These are phyloP conservation scores for Rhyzopertha dominica DNA, from an alignment of 1,140 invertebrate genomes.

Conservation along the genomic window DNA sequence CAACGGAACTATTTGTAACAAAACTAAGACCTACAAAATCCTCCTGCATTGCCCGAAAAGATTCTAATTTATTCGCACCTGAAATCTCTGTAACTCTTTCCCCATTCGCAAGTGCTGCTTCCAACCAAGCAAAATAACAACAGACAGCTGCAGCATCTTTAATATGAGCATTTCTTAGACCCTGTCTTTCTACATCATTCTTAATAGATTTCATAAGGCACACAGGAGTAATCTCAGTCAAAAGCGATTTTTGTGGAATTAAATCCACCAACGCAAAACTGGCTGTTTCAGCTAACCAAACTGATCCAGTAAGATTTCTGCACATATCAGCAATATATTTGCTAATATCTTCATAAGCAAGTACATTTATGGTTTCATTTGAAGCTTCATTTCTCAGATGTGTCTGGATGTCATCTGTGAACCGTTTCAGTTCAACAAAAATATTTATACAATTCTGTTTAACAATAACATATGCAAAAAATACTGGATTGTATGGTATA, in stretches of 20 bases:
- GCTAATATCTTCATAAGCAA: constrained; percentile 34
- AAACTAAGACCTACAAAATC: constrained; percentile 88
- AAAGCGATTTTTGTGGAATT: constrained; percentile 50
- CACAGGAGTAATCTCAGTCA: constrained; percentile 50
- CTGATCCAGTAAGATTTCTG: constrained; percentile 33
- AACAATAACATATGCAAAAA: constrained; percentile 86
- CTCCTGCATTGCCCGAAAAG: constrained; percentile 54
- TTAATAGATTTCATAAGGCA: constrained; percentile 84
- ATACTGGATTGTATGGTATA: constrained; percentile 94
- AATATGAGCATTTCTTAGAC: constrained; percentile 82
- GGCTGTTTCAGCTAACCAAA: constrained; percentile 65
- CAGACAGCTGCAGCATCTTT: constrained; percentile 87
- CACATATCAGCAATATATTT: constrained; percentile 39
- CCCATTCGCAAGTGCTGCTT: constrained; percentile 59
- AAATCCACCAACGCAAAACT: constrained; percentile 62
- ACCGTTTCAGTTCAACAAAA: constrained; percentile 65
- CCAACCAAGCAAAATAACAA: constrained; percentile 90
- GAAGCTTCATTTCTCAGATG: constrained; percentile 60
- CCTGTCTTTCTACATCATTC: constrained; percentile 79
- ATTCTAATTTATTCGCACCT: constrained; percentile 74
- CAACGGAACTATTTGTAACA: constrained; percentile 84
- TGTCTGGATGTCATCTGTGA: constrained; percentile 52
- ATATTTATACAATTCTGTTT: constrained; percentile 56
- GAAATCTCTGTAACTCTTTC: constrained; percentile 76
- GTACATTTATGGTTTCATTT: constrained; percentile 46